phyloP scores from a whole-genome alignment of 2,113 vertebrate species.

The Notothenia rossii region DNA sequence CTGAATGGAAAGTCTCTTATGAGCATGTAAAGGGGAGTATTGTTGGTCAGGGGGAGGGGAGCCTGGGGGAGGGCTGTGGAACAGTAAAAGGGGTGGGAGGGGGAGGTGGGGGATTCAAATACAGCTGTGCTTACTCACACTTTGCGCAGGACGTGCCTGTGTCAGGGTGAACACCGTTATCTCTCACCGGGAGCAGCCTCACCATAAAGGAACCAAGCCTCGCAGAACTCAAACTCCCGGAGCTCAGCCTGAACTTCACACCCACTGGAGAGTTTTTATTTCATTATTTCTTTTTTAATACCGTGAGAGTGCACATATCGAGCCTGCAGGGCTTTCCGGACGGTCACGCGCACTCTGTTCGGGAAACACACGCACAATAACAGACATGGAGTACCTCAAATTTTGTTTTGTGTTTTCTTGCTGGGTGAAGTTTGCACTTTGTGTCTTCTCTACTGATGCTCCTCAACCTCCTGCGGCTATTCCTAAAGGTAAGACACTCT shows the following conservation, averaged over 20 bases:
- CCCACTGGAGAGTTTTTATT: not conserved
- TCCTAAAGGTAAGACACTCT: constrained; percentile 84
- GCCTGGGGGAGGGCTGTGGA: constrained; percentile 39
- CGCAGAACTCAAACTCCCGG: not conserved
- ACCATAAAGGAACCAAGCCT: constrained; percentile 78
- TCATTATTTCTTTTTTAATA: constrained; percentile 45
- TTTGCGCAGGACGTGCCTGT: constrained; percentile 54
- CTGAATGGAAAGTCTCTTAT: constrained; percentile 15
- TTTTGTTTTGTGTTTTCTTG: constrained; percentile 66
- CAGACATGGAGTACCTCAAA: constrained; percentile 65
- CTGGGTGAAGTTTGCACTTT: constrained; percentile 58
- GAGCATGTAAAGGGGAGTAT: constrained; percentile 19
- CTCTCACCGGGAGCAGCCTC: constrained; percentile 42
- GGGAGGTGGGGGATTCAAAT: constrained; percentile 58
- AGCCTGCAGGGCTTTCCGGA: constrained; percentile 36
- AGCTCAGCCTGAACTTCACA: constrained; percentile 13
- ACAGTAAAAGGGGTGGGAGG: constrained; percentile 2
- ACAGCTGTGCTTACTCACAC: constrained; percentile 75
- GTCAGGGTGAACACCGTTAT: constrained; percentile 54
- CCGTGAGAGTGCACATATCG: constrained; percentile 64
- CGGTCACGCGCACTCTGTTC: constrained; percentile 18
- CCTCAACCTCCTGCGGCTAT: constrained; percentile 56
- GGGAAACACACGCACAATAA: constrained; percentile 19
- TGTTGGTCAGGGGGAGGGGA: constrained; percentile 55
- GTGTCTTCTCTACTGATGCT: constrained; percentile 49